Evolutionary conservation across 2,888 invertebrate species (phyloP).

Genomic region (Ophion ventricosus): DNA sequence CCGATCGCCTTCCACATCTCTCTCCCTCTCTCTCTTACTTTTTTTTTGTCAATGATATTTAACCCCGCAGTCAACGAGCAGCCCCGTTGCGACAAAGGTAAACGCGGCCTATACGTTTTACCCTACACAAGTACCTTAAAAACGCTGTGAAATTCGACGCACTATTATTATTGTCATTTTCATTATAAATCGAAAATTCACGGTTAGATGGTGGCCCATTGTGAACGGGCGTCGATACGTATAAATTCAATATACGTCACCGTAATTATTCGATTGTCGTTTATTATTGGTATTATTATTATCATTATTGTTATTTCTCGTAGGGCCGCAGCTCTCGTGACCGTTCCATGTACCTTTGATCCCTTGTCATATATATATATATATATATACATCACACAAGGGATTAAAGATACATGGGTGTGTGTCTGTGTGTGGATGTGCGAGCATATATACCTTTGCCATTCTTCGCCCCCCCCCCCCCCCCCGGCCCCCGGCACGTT

Average conservation of each 20-base stretch:
- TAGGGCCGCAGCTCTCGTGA: background rate
- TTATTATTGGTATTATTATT: slow-evolving; percentile 23
- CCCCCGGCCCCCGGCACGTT: slow-evolving; percentile 61
- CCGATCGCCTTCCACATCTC: slow-evolving; percentile 6
- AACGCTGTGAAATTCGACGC: slow-evolving; percentile 12
- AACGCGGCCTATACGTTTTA: slow-evolving; percentile 32
- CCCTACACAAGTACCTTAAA: slow-evolving; percentile 17
- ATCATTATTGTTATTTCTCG: slow-evolving; percentile 14
- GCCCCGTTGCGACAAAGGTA: slow-evolving; percentile 42
- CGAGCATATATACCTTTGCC: background rate
- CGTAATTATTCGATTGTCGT: slow-evolving; percentile 6
- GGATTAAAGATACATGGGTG: background rate
- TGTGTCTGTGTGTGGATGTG: background rate
- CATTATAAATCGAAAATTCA: slow-evolving; percentile 50
- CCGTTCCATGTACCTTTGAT: slow-evolving; percentile 32
- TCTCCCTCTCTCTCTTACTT: background rate
- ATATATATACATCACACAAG: no score
- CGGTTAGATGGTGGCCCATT: slow-evolving; percentile 69
- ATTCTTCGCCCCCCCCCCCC: slow-evolving; percentile 68
- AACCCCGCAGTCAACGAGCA: slow-evolving; percentile 50
- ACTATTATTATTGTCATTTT: slow-evolving; percentile 1
- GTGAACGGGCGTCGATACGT: slow-evolving; percentile 78
- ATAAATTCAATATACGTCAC: slow-evolving; percentile 79
- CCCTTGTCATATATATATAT: background rate
- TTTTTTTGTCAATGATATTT: slow-evolving; percentile 38